Evolutionary conservation across 2,797 vertebrate genomes (phyloP), one percentile per base, ranked within the genome.

Genomic region (Aplochiton taeniatus): DNA sequence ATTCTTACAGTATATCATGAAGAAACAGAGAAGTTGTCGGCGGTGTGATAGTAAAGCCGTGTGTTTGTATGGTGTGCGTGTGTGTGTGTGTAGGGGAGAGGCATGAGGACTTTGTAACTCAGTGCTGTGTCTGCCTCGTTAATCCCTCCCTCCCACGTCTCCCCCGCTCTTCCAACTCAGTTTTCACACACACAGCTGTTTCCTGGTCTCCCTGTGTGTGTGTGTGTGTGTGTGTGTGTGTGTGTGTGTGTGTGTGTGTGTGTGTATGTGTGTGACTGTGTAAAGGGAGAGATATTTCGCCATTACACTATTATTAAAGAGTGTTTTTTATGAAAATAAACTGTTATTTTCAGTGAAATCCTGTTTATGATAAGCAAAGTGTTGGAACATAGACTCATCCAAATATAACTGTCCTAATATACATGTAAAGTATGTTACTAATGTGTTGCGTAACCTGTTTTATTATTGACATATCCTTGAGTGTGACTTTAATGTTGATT

Each of bases 131-230:
- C 74, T 78, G 52, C 12, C 52, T 0, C n/a, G 70, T 48, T 78
- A 73, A 77, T 81, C 82, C 79, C 74, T 73, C 76, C 78, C 75
- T 80, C 79, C 80, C 82, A 77, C 75, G 54, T 63, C 68, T 82
- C 75, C 31, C 31, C 31, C 31, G 31, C 31, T 78, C 69, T 76
- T 68, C 49, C 43, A 69, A 69, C 75, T 72, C 19, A 14, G 76
- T 82, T 85, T 83, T 85, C 83, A 85, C 83, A 84, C 79, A 75
- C 85, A 81, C 88, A 89, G 87, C 87, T 89, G 87, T 84, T 89
- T 89, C 87, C 85, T 89, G 86, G 83, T 77, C 61, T 58, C 41
- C 68, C 65, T 68, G 72, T 77, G 19, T 55, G 43, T 19, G 50
- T 45, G 49, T 45, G 41, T 53, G 16, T 13, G 31, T 51, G 74